Conservation (phyloP, 1,140 invertebrate species). For the Panagrolaimus sp. region DNA sequence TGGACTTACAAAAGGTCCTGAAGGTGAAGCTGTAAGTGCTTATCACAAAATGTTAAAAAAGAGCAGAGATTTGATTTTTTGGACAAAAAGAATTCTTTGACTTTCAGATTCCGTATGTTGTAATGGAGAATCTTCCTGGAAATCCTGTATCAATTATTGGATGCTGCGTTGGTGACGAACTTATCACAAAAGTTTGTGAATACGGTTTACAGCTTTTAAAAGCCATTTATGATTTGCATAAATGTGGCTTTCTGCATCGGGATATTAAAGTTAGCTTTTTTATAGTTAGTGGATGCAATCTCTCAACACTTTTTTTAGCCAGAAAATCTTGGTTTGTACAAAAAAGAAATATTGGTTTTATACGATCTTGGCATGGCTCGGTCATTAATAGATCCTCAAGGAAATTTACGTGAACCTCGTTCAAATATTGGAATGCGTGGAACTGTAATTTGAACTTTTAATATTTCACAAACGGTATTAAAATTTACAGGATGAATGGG, state of each 20-base stretch:
- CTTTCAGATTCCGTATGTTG: constrained; percentile 1
- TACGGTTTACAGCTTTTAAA: neutral
- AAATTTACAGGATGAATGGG: neutral
- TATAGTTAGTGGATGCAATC: too few species aligned
- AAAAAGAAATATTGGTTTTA: neutral
- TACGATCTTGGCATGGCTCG: constrained; percentile 12
- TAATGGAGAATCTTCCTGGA: constrained; percentile 13
- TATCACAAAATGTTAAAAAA: too few species aligned
- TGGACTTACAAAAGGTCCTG: constrained; percentile 1
- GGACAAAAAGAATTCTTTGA: neutral
- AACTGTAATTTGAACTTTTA: neutral
- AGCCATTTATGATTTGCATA: neutral
- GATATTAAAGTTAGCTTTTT: neutral
- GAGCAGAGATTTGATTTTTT: too few species aligned
- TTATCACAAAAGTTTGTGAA: constrained; percentile 7
- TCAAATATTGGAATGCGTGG: constrained; percentile 10
- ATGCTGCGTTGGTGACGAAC: constrained; percentile 6
- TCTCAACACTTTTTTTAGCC: neutral
- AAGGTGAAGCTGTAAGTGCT: neutral
- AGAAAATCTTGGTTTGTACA: constrained; percentile 11
- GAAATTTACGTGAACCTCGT: neutral
- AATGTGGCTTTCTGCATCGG: constrained; percentile 11
- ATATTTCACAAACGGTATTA: too few species aligned
- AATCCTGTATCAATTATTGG: constrained; percentile 10
- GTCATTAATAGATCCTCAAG: neutral